Conservation (phyloP, 2,888 invertebrate genomes). For the Carabus problematicus region DNA sequence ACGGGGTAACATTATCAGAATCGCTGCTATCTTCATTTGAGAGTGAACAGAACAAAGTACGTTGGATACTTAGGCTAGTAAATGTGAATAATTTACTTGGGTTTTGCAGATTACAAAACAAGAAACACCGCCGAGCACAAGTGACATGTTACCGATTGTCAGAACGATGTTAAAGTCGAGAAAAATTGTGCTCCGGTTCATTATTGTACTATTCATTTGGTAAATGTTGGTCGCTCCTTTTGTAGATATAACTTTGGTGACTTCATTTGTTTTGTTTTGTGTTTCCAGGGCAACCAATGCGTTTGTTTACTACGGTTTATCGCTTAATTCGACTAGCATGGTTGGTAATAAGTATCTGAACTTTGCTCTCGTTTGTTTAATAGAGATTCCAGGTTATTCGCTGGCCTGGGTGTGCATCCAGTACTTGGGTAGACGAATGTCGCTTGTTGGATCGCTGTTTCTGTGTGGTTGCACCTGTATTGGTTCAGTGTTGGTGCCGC, state of each 20-base stretch:
- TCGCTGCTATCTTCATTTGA: constrained; percentile 59
- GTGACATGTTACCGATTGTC: constrained; percentile 57
- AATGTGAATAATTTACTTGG: constrained; percentile 15
- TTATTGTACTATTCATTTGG: constrained; percentile 62
- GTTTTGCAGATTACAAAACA: constrained; percentile 39
- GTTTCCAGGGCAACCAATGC: constrained; percentile 69
- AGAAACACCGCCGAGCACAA: constrained; percentile 43
- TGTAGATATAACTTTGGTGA: too few relatives aligned
- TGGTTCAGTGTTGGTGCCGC: constrained; percentile 63
- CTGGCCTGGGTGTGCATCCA: constrained; percentile 63
- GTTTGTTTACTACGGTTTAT: constrained; percentile 73
- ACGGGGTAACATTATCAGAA: constrained; percentile 61
- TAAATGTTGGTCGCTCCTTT: constrained; percentile 47
- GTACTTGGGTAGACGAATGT: constrained; percentile 62
- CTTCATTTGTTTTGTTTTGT: background rate
- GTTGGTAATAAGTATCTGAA: constrained; percentile 74
- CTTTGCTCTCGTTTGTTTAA: constrained; percentile 67
- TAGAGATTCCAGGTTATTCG: constrained; percentile 68
- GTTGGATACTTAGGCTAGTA: background rate
- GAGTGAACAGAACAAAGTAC: constrained; percentile 45
- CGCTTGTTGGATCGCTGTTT: constrained; percentile 63
- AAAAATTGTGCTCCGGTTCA: constrained; percentile 59
- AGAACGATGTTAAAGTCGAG: constrained; percentile 60
- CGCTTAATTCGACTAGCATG: constrained; percentile 70
- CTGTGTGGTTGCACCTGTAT: constrained; percentile 64